These are phyloP conservation scores for Papilio aristodemus DNA, from an alignment of 1,140 invertebrate species.

Conservation along the genomic window DNA sequence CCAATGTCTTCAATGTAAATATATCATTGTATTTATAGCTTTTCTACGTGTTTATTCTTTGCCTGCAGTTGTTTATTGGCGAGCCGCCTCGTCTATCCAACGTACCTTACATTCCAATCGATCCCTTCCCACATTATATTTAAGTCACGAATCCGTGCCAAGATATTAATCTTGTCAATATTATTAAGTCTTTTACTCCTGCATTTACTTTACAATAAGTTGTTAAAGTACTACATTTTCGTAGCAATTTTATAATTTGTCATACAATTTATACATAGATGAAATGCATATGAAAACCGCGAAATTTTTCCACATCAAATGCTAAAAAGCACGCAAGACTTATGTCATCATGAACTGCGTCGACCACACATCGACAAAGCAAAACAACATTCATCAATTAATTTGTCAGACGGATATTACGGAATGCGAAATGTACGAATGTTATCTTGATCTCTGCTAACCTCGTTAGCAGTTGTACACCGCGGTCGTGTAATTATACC, in stretches of 20 bases:
- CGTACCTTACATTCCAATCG: slow-evolving; percentile 5
- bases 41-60: slow-evolving; percentile 8
- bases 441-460: slow-evolving; percentile 27
- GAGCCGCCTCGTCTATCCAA: not conserved
- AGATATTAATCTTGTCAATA: not conserved
- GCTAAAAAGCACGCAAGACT: not conserved
- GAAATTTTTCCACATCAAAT: not conserved
- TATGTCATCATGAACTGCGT: slow-evolving; percentile 11
- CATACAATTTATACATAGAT: too few species aligned
- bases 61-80: not conserved
- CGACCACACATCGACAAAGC: slow-evolving; percentile 2
- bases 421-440: slow-evolving; percentile 19
- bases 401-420: slow-evolving; percentile 27
- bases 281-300: not conserved
- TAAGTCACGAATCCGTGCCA: slow-evolving; percentile 3
- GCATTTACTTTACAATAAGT: not conserved
- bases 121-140: not conserved
- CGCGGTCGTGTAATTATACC: slow-evolving; percentile 17
- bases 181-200: too few species aligned
- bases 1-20: not conserved
- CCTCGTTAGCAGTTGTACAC: slow-evolving; percentile 11
- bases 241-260: too few species aligned
- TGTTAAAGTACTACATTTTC: too few species aligned
- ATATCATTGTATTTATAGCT: not conserved
- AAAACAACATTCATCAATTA: slow-evolving; percentile 24